Evolutionary conservation across 2,888 invertebrate genomes (phyloP), one percentile per base, ranked within the genome.

Genomic region (Thymelicus lineola): DNA sequence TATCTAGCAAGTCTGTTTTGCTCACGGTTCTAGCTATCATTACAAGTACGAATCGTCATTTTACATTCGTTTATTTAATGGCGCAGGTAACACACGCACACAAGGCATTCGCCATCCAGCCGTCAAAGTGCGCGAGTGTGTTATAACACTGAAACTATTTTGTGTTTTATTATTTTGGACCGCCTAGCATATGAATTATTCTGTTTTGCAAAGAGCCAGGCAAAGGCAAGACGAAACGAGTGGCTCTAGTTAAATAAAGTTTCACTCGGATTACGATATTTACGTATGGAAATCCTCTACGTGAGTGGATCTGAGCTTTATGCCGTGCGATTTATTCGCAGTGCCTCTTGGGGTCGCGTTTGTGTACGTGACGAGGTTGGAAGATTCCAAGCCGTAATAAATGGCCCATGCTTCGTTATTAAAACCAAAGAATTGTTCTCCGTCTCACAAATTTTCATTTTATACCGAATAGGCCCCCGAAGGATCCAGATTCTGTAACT

Each of bases 231-330:
- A 58, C 10, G 61, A 62, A 62, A 68, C 63, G 63, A 63, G 57
- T 57, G 48, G 50, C 57, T 58, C 63, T 69, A 63, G 69, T 65
- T 70, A 70, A 64, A 64, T 70, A 65, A 64, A 70, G 63, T 65
- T 70, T 70, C 64, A 15, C 64, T 64, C 17, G 70, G 70, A 70
- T 70, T 64, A 70, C 59, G 70, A 53, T 70, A 60, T 70, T 70
- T 70, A 70, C 69, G 64, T 70, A 70, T 70, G 69, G 59, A 70
- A 70, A 70, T 64, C 58, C 69, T 50, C 9, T 70, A 64, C 69
- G 69, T 70, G 69, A 64, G 69, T 58, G 50, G 63, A 64, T 70
- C 63, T 59, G 20, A 59, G 50, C 64, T 64, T 64, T 68, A 17
- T 57, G 36, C 62, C 20, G 14, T 61, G 64, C 58, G 69, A 70